phyloP scores from a whole-genome alignment of 2,113 vertebrate genomes.

The Pithys albifrons region DNA sequence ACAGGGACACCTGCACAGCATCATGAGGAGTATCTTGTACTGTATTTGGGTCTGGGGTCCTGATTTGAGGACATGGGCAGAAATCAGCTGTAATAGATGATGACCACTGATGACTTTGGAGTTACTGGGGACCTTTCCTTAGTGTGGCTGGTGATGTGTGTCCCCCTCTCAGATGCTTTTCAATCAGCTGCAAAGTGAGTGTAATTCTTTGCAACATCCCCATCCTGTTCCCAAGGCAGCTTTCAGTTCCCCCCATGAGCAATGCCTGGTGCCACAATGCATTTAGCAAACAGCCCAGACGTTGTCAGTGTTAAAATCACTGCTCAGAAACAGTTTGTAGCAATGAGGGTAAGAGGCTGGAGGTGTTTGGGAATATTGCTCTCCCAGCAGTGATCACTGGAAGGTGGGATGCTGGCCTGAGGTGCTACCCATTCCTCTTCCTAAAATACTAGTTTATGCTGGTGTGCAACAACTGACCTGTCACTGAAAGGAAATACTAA shows the following conservation, averaged over 20 bases:
- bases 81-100: not conserved
- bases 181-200: not conserved
- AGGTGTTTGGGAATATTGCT: not conserved
- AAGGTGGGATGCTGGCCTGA: not conserved
- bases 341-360: not conserved
- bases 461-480: not conserved
- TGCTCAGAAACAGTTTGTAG: not conserved
- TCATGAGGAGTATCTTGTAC: not conserved
- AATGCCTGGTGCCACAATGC: not conserved
- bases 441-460: not conserved
- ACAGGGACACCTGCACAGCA: not conserved
- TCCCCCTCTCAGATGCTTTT: not conserved
- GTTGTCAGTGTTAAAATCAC: not conserved
- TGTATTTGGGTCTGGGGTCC: not conserved
- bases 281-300: not conserved
- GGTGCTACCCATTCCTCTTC: not conserved
- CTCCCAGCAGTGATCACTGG: not conserved
- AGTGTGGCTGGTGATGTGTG: fast-evolving
- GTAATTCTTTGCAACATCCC: not conserved
- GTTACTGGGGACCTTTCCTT: not conserved
- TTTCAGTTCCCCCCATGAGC: not conserved
- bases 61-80: not conserved
- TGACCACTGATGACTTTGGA: not conserved
- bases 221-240: not conserved
- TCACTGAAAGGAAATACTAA: not conserved